phyloP scores from a whole-genome alignment of 1,140 invertebrate species.

The Drosophila gunungcola region DNA sequence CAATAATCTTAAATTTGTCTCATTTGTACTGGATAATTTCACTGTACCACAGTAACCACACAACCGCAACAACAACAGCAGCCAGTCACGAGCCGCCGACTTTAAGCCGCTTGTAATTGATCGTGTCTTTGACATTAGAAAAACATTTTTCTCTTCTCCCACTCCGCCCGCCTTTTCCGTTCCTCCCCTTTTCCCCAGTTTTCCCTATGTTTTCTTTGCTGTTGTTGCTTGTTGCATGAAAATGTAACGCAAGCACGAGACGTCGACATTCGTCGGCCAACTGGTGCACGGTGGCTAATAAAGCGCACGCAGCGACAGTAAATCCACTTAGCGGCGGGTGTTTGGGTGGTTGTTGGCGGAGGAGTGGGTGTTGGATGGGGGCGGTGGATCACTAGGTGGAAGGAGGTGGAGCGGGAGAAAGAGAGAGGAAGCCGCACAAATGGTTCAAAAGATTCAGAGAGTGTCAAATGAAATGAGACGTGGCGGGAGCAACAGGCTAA shows the following conservation, averaged over 20 bases:
- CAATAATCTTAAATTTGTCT: too few relatives aligned
- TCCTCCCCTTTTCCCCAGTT: not conserved
- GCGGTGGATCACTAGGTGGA: slow-evolving; percentile 5
- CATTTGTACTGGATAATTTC: not conserved
- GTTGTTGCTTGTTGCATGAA: slow-evolving; percentile 41
- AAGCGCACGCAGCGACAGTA: slow-evolving; percentile 57
- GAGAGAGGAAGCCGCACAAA: slow-evolving; percentile 37
- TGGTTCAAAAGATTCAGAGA: slow-evolving; percentile 35
- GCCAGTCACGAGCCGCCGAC: slow-evolving; percentile 51
- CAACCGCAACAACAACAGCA: slow-evolving; percentile 26
- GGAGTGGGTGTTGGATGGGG: not conserved
- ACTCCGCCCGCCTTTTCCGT: not conserved
- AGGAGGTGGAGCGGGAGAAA: not conserved
- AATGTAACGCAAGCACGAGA: slow-evolving; percentile 51
- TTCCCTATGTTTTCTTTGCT: not conserved
- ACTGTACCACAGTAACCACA: slow-evolving; percentile 32
- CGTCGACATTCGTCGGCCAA: slow-evolving; percentile 28
- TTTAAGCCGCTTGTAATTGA: slow-evolving; percentile 61
- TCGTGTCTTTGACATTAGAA: slow-evolving; percentile 66
- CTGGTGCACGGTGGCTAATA: slow-evolving; percentile 63
- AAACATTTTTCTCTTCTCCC: slow-evolving; percentile 33
- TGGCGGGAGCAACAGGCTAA: slow-evolving; percentile 27
- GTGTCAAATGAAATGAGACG: slow-evolving; percentile 52
- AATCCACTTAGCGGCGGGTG: slow-evolving; percentile 53
- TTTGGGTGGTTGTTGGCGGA: not conserved